Base-by-base conservation (phyloP, 2,113 vertebrate species). In the Halichoeres trimaculatus region DNA sequence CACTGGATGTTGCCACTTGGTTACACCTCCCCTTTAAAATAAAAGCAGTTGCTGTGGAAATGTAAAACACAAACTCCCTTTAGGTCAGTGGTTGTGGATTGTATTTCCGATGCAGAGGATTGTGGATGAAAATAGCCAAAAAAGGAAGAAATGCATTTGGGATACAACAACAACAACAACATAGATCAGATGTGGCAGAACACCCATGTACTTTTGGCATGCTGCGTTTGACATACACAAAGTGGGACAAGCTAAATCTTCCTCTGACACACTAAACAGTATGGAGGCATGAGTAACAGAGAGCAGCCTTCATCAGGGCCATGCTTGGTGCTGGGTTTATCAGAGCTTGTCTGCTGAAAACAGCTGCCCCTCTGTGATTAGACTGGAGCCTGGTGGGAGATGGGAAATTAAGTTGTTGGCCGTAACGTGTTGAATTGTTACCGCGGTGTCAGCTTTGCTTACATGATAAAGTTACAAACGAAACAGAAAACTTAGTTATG, bases 281-380 rank as follows among this genome's bases (percentile, higher is more conserved):
- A 48, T 20, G 45, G 45, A 20, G 10, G 43, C 43, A 19, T 45
- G 43, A 45, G 43, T 45, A 8, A 45, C 7, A 17, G 43, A 1
- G 16, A 40, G 38, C 3, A 40, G 41, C 41, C 41, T 16, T 13
- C 11, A 16, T 45, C 20, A 26, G 41, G 12, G 30, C 23, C 12
- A 19, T 9, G 4, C n/a, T 53, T 30, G 3, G 23, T 30, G 26
- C n/a, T 48, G 24, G 16, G 16, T 57, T 36, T 34, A 53, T 61
- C 23, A 17, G 47, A 22, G 35, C 14, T 61, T 23, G 38, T 36
- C 61, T 43, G 24, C 36, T 62, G 17, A 22, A 66, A 66, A 66
- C 50, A 53, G 50, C 13, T 5, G 22, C 8, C 14, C 14, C 40
- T 12, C 45, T 59, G 50, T 7, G 20, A 35, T 23, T 6, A 6